Evolutionary conservation across 2,113 vertebrate genomes (phyloP).

Genomic region (Psilopogon haemacephalus): DNA sequence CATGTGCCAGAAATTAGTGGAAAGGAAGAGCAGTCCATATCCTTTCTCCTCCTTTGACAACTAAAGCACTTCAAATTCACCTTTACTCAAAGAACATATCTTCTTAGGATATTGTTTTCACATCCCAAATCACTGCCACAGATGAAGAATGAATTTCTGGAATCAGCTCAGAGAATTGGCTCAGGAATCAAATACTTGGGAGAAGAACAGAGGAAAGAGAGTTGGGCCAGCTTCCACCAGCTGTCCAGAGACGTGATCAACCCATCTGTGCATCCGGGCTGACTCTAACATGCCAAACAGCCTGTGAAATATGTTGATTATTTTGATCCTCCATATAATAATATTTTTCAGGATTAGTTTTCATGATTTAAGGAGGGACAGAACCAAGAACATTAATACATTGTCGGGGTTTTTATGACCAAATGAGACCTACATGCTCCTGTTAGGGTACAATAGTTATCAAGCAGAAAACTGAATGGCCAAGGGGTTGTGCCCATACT

Average conservation of each 20-base stretch:
- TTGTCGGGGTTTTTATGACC: background rate
- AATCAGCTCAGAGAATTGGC: background rate
- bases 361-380: background rate
- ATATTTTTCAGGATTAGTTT: background rate
- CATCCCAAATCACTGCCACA: background rate
- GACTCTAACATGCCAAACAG: background rate
- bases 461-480: background rate
- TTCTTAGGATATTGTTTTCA: background rate
- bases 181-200: background rate
- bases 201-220: slow-evolving; percentile 8
- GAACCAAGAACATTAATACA: background rate
- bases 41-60: background rate
- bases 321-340: background rate
- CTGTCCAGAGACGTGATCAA: background rate
- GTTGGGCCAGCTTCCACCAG: background rate
- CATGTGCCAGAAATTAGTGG: background rate
- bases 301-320: background rate
- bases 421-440: background rate
- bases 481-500: background rate
- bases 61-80: background rate
- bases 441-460: background rate
- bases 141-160: background rate
- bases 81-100: background rate
- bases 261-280: slow-evolving; percentile 3
- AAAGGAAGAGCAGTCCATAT: background rate